A percentile compares a stretch with the other conserved stretches of the same genome.
These are phyloP conservation scores for Xenentodon cancila DNA, from an alignment of 2,797 vertebrate genomes.

Conservation along the genomic window DNA sequence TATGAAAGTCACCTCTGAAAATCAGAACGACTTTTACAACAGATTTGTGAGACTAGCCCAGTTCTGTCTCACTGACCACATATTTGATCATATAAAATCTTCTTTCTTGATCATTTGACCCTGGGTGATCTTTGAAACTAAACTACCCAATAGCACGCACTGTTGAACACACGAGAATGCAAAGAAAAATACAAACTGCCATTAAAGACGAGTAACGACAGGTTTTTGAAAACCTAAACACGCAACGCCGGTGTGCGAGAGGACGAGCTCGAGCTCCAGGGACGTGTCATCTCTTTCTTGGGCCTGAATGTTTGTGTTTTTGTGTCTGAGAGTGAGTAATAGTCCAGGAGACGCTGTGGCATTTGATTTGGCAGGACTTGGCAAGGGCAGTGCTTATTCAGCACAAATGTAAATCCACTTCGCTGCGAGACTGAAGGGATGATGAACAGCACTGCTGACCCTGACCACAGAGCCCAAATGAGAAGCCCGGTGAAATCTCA, in stretches of 20 bases:
- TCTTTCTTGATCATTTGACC: too few species aligned
- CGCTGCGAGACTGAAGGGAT: slow-evolving; percentile 44
- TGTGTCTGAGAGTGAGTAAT: slow-evolving; percentile 72
- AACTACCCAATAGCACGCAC: too few species aligned
- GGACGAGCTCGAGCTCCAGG: slow-evolving; percentile 1
- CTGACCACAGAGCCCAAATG: slow-evolving; percentile 20
- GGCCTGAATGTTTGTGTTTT: slow-evolving; percentile 11
- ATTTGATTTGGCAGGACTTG: slow-evolving; percentile 75
- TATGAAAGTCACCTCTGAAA: too few species aligned
- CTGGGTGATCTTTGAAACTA: too few species aligned
- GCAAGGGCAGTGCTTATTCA: slow-evolving; percentile 63
- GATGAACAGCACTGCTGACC: slow-evolving; percentile 54
- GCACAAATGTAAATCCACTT: slow-evolving; percentile 74
- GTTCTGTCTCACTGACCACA: too few species aligned
- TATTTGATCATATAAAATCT: too few species aligned
- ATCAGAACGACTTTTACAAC: too few species aligned
- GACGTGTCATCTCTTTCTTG: slow-evolving; percentile 36
- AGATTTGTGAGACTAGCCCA: too few species aligned
- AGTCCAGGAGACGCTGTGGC: slow-evolving; percentile 70
- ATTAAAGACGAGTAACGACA: background rate
- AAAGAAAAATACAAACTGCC: too few species aligned
- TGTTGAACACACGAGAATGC: too few species aligned
- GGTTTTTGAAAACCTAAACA: background rate
- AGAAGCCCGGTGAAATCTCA: slow-evolving; percentile 14
- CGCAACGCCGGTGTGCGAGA: background rate